Base-by-base conservation (phyloP, 1,140 invertebrate genomes). In the Ectropis grisescens region DNA sequence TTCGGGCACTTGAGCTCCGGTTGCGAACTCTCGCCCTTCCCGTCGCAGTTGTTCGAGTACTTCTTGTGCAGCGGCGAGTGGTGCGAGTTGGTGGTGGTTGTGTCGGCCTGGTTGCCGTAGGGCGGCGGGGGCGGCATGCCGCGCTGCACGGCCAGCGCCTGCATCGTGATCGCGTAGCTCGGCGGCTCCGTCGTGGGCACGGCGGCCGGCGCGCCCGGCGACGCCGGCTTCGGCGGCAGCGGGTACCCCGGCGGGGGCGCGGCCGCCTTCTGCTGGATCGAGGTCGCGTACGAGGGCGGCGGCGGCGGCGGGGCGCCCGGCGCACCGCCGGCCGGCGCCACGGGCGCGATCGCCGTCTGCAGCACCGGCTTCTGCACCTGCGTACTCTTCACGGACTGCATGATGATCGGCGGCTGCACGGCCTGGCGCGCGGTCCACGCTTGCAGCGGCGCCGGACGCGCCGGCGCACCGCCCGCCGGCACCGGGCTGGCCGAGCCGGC, bases 351-450 rank as follows among this genome's bases (percentile, higher is more conserved):
- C 0, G 96, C 96, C 3, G 95, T 97, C 70, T 97, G 95, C 22
- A 97, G 76, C 1, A 96, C 88, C 0, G 96, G 96, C 72, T 97
- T 97, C 58, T 96, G 93, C 2, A 97, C 94, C 70, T 95, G 93
- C 0, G 93, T 96, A 83, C 93, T 95, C 65, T 95, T 96, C 1
- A 97, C 96, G 12, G 93, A 95, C 65, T 97, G 95, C 95, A 97
- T 97, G 16, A 97, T 96, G 36, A 97, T 94, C 0, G 94, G 95
- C 9, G 93, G 90, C 58, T 97, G 94, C 54, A 93, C 91, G 10
- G 92, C 89, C 64, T 93, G 90, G 25, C 92, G 85, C 27, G 90
- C 90, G n/a, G 90, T 88, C 88, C 89, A 91, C 28, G 90, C 88
- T 58, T 90, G 88, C 11, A 91, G 71, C 2, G 91, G 90, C 28